A percentile compares a stretch with the other conserved stretches of the same genome.
Evolutionary conservation across 2,797 vertebrate genomes (phyloP).

Genomic region (Novumbra hubbsi): DNA sequence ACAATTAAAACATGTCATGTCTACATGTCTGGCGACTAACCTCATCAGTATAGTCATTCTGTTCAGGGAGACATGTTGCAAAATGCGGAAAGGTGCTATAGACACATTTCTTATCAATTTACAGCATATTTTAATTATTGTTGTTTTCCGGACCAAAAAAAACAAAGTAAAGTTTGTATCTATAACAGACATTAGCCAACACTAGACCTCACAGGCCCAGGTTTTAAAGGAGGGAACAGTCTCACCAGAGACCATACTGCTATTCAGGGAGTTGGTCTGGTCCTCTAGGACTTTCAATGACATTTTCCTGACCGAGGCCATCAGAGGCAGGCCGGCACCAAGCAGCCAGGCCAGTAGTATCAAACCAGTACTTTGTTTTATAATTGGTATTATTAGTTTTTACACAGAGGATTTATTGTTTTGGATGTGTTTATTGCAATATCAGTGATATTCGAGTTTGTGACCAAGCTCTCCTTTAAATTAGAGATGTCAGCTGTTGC

Average conservation of each 20-base stretch:
- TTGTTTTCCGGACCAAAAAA: neutral
- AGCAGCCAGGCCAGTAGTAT: constrained; percentile 84
- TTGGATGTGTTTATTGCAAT: neutral
- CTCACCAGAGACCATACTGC: constrained; percentile 63
- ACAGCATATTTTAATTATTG: no score
- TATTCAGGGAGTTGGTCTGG: constrained; percentile 61
- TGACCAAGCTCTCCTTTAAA: neutral
- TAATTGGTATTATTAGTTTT: no score
- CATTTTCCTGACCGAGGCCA: constrained; percentile 71
- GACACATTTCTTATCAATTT: no score
- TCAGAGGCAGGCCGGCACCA: constrained; percentile 81
- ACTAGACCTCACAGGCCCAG: neutral
- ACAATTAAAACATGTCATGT: no score
- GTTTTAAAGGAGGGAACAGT: neutral
- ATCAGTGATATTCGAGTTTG: neutral
- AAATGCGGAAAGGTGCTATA: no score
- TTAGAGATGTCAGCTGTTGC: neutral
- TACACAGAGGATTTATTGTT: neutral
- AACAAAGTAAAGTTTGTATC: neutral
- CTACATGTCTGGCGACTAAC: no score
- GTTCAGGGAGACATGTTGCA: no score
- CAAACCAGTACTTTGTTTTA: constrained; percentile 55
- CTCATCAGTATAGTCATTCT: no score
- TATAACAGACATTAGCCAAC: neutral
- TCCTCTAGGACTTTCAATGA: constrained; percentile 75